phyloP scores from a whole-genome alignment of 2,888 invertebrate genomes.

The Macrophya alboannulata region DNA sequence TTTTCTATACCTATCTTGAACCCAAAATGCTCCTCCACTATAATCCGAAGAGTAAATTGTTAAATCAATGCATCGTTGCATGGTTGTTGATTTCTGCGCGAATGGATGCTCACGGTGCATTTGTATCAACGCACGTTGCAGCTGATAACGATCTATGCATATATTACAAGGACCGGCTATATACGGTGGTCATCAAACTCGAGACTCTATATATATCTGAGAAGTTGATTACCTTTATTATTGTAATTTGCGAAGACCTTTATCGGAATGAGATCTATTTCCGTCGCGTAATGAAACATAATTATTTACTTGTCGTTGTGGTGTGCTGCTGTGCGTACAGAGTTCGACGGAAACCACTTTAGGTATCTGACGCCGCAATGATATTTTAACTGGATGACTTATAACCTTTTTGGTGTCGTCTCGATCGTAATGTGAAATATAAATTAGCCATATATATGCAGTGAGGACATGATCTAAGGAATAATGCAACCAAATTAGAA shows the following conservation, averaged over 20 bases:
- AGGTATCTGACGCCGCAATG: background rate
- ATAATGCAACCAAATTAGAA: background rate
- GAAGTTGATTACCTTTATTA: conserved; percentile 36
- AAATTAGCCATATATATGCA: background rate
- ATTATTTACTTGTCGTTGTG: conserved; percentile 33
- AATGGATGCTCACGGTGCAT: background rate
- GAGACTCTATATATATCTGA: conserved; percentile 7
- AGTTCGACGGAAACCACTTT: background rate
- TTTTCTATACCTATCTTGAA: background rate
- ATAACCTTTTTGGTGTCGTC: background rate
- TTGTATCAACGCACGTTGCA: background rate
- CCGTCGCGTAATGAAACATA: conserved; percentile 18
- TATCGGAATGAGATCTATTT: conserved; percentile 33
- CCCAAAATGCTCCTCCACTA: background rate
- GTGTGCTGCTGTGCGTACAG: background rate
- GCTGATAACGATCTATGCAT: conserved; percentile 1
- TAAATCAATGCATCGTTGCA: conserved; percentile 13
- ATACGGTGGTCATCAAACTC: background rate
- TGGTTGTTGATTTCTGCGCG: conserved; percentile 1
- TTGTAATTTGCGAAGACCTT: conserved; percentile 39
- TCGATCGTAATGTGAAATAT: background rate
- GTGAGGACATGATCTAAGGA: background rate
- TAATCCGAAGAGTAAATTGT: background rate
- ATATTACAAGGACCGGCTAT: background rate
- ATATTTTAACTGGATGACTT: background rate